Evolutionary conservation across 2,113 vertebrate species (phyloP).

Genomic region (Spizaetus ornatus): DNA sequence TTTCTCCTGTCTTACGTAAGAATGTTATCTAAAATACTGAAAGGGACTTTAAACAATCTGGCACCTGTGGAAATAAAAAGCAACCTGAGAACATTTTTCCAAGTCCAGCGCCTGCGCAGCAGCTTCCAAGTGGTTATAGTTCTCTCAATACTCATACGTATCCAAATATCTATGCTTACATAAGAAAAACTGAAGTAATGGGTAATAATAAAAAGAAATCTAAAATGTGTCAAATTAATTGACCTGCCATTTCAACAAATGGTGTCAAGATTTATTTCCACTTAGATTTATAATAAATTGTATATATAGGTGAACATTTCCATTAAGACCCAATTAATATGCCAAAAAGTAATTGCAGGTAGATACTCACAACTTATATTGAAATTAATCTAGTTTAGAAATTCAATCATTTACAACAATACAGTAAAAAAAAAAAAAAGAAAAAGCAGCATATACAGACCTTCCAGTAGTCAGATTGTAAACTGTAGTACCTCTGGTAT

Average conservation of each 20-base stretch:
- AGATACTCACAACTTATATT: not conserved
- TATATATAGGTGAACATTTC: not conserved
- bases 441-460: conserved; percentile 73
- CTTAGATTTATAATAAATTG: not conserved
- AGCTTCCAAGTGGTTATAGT: not conserved
- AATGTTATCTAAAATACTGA: not conserved
- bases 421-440: not conserved
- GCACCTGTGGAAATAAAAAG: not conserved
- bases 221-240: not conserved
- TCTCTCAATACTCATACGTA: not conserved
- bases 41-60: not conserved
- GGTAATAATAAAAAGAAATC: not conserved
- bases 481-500: conserved; percentile 99
- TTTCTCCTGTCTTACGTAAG: not conserved
- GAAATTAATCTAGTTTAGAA: not conserved
- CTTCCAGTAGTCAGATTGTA: conserved; percentile 99
- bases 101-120: not conserved
- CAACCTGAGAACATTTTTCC: not conserved
- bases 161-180: not conserved
- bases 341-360: not conserved
- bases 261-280: not conserved
- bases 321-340: not conserved
- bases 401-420: not conserved
- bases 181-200: not conserved
- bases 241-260: not conserved